Evolutionary conservation across 2,888 invertebrate genomes (phyloP).

Genomic region (Thereva unica): DNA sequence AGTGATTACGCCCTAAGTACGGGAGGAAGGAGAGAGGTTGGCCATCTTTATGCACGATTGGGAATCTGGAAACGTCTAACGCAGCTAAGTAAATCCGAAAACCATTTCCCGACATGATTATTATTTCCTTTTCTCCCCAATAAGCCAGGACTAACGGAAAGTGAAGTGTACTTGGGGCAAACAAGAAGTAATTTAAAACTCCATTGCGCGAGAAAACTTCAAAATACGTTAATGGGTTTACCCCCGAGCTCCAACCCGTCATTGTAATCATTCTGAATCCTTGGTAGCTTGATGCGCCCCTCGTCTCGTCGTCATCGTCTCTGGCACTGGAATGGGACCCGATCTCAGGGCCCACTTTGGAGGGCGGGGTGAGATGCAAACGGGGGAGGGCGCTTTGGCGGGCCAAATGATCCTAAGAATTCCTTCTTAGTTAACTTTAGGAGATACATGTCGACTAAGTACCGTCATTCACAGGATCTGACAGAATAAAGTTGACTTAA

Average conservation of each 20-base stretch:
- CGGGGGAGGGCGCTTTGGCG: conserved; percentile 10
- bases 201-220: conserved; percentile 20
- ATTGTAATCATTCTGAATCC: background rate
- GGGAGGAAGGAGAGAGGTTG: too few relatives aligned
- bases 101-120: too few relatives aligned
- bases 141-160: too few relatives aligned
- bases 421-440: conserved; percentile 9
- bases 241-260: conserved; percentile 1
- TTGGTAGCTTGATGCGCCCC: too few relatives aligned
- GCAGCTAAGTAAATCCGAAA: too few relatives aligned
- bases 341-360: background rate
- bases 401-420: conserved; percentile 15
- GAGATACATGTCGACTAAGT: conserved; percentile 16
- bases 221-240: background rate
- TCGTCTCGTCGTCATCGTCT: background rate
- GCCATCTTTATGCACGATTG: too few relatives aligned
- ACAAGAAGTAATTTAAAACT: conserved; percentile 30
- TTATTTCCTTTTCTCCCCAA: too few relatives aligned
- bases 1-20: too few relatives aligned
- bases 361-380: background rate
- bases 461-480: conserved; percentile 30
- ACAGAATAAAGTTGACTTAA: conserved; percentile 21
- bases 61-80: too few relatives aligned
- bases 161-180: conserved; percentile 22
- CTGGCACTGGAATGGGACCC: conserved; percentile 16